Evolutionary conservation across 2,113 vertebrate genomes (phyloP).

Genomic region (Glaucomys volans): DNA sequence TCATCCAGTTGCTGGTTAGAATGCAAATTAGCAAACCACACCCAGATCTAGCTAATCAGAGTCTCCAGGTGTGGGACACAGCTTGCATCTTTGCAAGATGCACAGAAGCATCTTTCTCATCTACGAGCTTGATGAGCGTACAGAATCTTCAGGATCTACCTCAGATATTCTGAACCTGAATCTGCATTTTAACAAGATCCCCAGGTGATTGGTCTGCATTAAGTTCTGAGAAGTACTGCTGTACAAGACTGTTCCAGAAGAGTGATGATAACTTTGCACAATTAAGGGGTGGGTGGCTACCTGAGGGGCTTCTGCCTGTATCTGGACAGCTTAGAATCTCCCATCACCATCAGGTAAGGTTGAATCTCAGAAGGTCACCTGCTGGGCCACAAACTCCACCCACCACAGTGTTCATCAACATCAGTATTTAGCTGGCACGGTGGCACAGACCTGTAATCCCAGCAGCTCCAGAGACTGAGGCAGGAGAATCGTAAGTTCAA

Average conservation of each 20-base stretch:
- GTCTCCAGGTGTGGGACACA: neutral
- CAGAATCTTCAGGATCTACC: neutral
- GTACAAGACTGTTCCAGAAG: neutral
- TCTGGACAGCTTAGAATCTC: neutral
- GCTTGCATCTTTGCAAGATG: too few species aligned
- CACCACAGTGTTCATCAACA: fast-evolving
- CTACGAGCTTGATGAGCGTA: neutral
- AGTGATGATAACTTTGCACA: too few species aligned
- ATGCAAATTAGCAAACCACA: fast-evolving
- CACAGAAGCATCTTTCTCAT: neutral
- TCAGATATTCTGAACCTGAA: neutral
- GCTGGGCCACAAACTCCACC: neutral
- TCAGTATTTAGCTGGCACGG: too few species aligned
- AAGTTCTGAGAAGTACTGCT: neutral
- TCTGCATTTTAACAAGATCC: neutral
- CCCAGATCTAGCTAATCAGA: neutral
- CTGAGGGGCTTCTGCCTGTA: neutral
- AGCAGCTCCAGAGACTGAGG: too few species aligned
- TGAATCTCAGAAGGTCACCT: neutral
- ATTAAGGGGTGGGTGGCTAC: neutral
- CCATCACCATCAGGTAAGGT: neutral
- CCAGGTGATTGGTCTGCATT: neutral
- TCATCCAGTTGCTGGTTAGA: neutral
- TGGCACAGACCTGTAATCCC: too few species aligned
- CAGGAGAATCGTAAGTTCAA: too few species aligned